Evolutionary conservation across 2,888 invertebrate species (phyloP), one percentile per base, ranked within the genome.

Genomic region (Sclerodermus sp.): DNA sequence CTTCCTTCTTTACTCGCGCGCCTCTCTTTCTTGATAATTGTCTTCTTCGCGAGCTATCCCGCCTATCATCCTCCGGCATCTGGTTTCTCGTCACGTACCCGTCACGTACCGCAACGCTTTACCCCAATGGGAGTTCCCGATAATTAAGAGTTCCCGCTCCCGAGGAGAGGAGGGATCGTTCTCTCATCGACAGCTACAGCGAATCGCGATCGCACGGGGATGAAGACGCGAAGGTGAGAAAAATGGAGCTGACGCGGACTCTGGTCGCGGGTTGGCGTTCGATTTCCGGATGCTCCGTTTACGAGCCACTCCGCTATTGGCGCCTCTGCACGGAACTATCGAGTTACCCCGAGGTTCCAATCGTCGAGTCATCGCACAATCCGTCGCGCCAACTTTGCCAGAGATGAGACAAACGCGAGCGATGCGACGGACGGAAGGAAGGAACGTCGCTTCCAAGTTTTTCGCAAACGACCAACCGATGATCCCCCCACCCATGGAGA

Each of bases 1-100:
- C 34, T 36, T 16, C 14, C 40, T 10, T 30, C 8, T 47, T 36
- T 9, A n/a, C 17, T 42, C 47, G 37, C 47, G 37, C 45, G 17
- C 53, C 50, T 57, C 53, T 45, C 51, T 51, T 46, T 18, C 36
- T 37, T 47, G 63, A 68, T 68, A 67, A 68, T 71, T 71, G 68
- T 68, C 60, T 68, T 62, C 70, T 71, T 73, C 68, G 67, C 34
- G 12, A 12, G 34, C 34, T 12, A 63, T 13, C 14, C 34, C 34
- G 10, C n/a, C 34, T 13, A 34, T 14, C 12, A 4, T 4, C 34
- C n/a, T 14, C 5, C 4, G 62, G 62, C 62, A 64, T 61, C 55
- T 59, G n/a, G n/a, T n/a, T n/a, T n/a, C n/a, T n/a, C n/a, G n/a
- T n/a, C n/a, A n/a, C 59, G 62, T 59, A 62, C 57, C 51, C 49